Percentiles rank a stretch among this genome's conserved stretches.
Evolutionary conservation across 2,888 invertebrate genomes (phyloP).

Genomic region (Cataglyphis cursor): DNA sequence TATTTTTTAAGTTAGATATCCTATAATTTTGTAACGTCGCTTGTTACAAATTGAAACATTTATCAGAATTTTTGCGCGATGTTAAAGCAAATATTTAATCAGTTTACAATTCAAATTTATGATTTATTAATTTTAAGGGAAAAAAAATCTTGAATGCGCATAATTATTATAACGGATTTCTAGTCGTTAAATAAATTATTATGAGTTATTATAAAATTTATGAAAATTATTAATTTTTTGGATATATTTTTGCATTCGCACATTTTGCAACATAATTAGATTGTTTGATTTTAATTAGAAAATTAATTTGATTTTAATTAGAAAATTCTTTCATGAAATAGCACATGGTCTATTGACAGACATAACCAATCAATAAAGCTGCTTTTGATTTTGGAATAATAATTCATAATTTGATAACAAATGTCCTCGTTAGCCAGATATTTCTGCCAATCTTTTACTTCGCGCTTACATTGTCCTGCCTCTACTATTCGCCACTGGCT

Average conservation of each 20-base stretch:
- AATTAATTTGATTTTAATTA: not conserved
- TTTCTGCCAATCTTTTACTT: not conserved
- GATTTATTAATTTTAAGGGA: not conserved
- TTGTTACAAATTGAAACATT: not conserved
- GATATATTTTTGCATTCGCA: not conserved
- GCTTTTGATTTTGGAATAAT: not conserved
- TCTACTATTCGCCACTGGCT: slow-evolving; percentile 35
- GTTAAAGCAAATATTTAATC: not conserved
- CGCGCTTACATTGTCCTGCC: not conserved
- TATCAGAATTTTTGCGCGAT: not conserved
- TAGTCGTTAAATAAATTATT: not conserved
- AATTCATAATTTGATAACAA: slow-evolving; percentile 23
- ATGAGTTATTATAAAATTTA: not conserved
- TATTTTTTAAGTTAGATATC: not conserved
- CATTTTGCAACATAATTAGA: not conserved
- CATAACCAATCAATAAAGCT: slow-evolving; percentile 17
- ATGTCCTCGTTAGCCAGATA: not conserved
- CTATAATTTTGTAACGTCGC: not conserved
- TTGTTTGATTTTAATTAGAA: not conserved
- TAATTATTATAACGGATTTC: slow-evolving; percentile 2
- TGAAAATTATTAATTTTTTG: not conserved
- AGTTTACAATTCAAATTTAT: not conserved
- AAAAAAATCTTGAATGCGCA: not conserved
- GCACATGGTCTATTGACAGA: not conserved
- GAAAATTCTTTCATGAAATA: not conserved